Evolutionary conservation across 2,888 invertebrate genomes (phyloP), one percentile per base, ranked within the genome.

Genomic region (Amphipyra tragopoginis): DNA sequence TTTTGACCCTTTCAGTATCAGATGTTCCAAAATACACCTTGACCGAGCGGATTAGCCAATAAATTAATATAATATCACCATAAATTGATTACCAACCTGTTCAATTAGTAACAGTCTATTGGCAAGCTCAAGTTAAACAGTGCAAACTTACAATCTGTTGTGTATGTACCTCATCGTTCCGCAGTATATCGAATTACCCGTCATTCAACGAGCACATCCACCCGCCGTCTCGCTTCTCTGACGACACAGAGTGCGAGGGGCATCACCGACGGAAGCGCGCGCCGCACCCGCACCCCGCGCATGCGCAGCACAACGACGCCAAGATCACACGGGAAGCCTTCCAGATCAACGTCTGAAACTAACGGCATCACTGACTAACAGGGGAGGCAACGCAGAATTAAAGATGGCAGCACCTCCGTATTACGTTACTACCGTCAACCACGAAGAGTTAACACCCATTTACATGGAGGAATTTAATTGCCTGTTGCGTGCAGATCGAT

Each of bases 171-270:
- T 29, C 29, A 14, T 63, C 21, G 3, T 14, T 68, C 58, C 48
- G 9, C 94, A 97, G 97, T 95, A 97, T 97, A 95, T 97, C 97
- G 80, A 97, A 97, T 92, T 96, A 96, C 92, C 96, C 96, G 83
- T 97, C 97, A 91, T 97, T 97, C 96, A 97, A 96, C 95, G 97
- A 97, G 86, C 96, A 97, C 91, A 97, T 97, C 86, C 97, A 98
- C 95, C 98, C 98, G 84, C 98, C 98, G 85, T 96, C 97, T 85
- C 96, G 98, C 75, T 98, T 98, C 96, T 97, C 98, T 81, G 98
- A 98, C 95, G 96, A 96, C 88, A 96, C 96, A 57, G 96, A 96
- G 84, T 95, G 95, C 91, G 96, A 96, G 86, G 92, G 86, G 0
- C 95, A 92, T 82, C 91, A 88, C 72, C 86, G 94, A 4, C 85